Base-by-base conservation (phyloP, 1,140 invertebrate species). In the Bactericera cockerelli region DNA sequence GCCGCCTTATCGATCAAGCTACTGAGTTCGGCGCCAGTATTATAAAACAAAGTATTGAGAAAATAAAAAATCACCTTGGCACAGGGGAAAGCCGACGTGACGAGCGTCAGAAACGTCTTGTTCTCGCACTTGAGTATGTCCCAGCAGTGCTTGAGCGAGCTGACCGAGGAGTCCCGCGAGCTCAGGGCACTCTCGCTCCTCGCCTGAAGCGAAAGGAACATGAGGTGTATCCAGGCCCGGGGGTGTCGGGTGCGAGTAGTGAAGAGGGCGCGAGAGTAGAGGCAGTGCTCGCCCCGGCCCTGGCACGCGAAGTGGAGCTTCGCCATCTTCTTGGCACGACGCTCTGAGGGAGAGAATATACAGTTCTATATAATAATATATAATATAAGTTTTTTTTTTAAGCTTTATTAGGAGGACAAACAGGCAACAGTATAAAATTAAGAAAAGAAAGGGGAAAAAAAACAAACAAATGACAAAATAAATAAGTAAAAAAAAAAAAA, bases 161-260 rank as follows among this genome's bases (percentile, higher is more conserved):
- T 83, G 1, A 93, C 89, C 63, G 84, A 83, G 11, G 84, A 76
- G 72, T 93, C 89, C 24, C 87, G 71, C 42, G 86, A 89, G 70
- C 87, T 90, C 14, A 94, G 72, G 25, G 90, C 89, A 61, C 81
- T 79, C 21, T 79, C 75, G 62, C 87, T 83, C 64, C 86, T 77
- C 2, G 89, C 87, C 79, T 87, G 74, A 64, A 94, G 78, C 61
- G 89, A 87, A 36, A 96, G 78, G 73, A 95, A 94, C 89, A 95
- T 95, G 16, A 96, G 77, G 76, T 95, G 92, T 62, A 95, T 89
- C 92, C 91, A 96, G 56, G 87, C 82, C 63, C 87, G 79, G 11
- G 91, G 85, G 71, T 87, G 82, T 63, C 87, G 79, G 39, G 91
- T 94, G 67, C 88, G 81, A 78, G 93, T 81, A 1, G 81, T 85